phyloP scores from a whole-genome alignment of 2,888 invertebrate genomes.

The Hydroisotoma schaefferi region DNA sequence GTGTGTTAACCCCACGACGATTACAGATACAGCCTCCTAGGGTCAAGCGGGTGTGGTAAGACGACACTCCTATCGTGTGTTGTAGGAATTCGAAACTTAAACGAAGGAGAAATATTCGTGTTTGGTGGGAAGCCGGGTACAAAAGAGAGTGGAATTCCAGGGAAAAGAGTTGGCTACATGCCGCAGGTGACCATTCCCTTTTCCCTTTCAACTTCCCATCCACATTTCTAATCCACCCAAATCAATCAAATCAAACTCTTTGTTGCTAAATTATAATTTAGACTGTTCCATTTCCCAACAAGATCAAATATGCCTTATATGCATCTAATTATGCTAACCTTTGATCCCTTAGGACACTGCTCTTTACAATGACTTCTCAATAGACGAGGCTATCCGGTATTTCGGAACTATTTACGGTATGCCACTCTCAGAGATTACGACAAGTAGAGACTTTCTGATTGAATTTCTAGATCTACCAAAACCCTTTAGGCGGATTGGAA shows the following conservation, averaged over 20 bases:
- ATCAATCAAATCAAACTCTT: too few species aligned
- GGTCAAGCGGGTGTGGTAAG: conserved; percentile 92
- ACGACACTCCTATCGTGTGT: conserved; percentile 80
- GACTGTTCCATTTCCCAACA: too few species aligned
- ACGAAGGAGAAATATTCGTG: conserved; percentile 55
- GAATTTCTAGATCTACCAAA: conserved; percentile 32
- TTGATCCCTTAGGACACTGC: conserved; percentile 89
- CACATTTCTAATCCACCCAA: too few species aligned
- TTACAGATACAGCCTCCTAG: conserved; percentile 82
- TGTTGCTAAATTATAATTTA: too few species aligned
- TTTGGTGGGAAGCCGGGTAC: not conserved
- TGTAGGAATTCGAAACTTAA: conserved; percentile 77
- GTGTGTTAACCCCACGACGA: too few species aligned
- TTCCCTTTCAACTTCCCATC: not conserved
- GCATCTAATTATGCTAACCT: conserved; percentile 73
- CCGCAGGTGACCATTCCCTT: not conserved
- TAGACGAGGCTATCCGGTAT: conserved; percentile 86
- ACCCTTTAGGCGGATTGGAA: conserved; percentile 17
- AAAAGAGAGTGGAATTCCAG: conserved; percentile 80
- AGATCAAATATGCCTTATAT: too few species aligned
- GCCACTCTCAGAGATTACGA: conserved; percentile 11
- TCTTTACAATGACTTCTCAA: conserved; percentile 84
- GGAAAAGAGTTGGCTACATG: conserved; percentile 56
- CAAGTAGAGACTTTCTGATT: conserved; percentile 18
- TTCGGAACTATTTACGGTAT: conserved; percentile 25